Base-by-base conservation (phyloP, 1,140 invertebrate genomes). In the Caerostris darwini region DNA sequence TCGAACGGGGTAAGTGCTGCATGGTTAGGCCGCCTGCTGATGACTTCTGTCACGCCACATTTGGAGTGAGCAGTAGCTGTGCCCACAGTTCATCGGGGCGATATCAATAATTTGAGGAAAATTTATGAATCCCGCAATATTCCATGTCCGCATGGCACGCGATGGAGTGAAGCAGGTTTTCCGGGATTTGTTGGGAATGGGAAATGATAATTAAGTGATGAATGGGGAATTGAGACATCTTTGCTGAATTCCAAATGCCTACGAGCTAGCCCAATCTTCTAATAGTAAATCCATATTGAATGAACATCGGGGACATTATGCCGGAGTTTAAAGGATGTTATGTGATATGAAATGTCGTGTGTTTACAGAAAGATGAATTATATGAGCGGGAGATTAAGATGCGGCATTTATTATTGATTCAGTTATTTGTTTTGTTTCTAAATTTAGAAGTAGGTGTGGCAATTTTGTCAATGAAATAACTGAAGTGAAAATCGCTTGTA, bases 91-190 rank as follows among this genome's bases (percentile, higher is more conserved):
- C 69, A 77, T 77, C 69, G 34, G 34, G 19, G 69, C 69, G 69
- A 77, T 77, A 77, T 77, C 69, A 77, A 77, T 77, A 77, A 77
- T 77, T 77, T 77, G 34, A 50, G 8, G 69, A 77, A 34, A 77
- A 77, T 77, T 77, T 77, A 77, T 77, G 69, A 77, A 77, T 19
- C 69, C 7, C 19, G 3, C 69, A 34, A 34, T 7, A 19, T 6
- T 50, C 19, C 8, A 50, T 34, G 12, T 8, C 19, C 69, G 34
- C 12, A 64, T 64, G 61, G 61, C 61, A 64, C 61, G 61, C 61
- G 61, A 64, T 14, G 10, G 61, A 14, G 69, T 34, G 7, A 50
- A 53, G 69, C 69, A 19, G 12, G 19, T 77, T 77, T 34, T 77
- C 69, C 69, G 34, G 69, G 69, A 53, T 77, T 77, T 53, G 69